phyloP scores from a whole-genome alignment of 1,140 invertebrate genomes.

The Neoseiulus cucumeris region DNA sequence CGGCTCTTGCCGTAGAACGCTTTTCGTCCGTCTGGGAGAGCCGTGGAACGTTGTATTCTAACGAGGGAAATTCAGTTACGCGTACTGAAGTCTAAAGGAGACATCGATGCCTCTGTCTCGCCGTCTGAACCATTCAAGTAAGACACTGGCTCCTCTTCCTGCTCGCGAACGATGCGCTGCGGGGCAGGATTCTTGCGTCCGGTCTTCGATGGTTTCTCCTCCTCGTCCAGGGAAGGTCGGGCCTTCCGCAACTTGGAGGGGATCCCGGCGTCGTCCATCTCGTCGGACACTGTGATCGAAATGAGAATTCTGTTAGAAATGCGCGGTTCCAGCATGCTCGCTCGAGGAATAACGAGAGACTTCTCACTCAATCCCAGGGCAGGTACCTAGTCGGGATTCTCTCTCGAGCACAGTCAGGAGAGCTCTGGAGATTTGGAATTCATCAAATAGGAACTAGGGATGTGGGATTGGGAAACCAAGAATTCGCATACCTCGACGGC shows the following conservation, averaged over 20 bases:
- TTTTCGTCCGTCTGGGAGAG: neutral
- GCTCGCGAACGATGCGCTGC: neutral
- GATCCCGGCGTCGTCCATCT: too few relatives aligned
- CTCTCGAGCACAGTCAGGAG: too few relatives aligned
- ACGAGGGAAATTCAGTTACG: neutral
- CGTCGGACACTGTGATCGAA: too few relatives aligned
- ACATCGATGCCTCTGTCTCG: slow-evolving; percentile 3
- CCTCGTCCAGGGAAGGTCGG: neutral
- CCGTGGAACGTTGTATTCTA: neutral
- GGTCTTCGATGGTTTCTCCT: neutral
- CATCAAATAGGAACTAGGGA: too few relatives aligned
- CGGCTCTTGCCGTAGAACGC: neutral
- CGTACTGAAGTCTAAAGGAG: slow-evolving; percentile 5
- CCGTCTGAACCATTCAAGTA: neutral
- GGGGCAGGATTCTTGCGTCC: slow-evolving; percentile 7
- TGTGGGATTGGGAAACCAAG: too few relatives aligned
- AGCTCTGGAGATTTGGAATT: too few relatives aligned
- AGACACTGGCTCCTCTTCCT: neutral
- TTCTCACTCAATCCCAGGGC: too few relatives aligned
- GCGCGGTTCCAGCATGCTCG: too few relatives aligned
- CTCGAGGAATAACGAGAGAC: too few relatives aligned
- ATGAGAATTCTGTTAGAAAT: too few relatives aligned
- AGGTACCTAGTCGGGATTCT: too few relatives aligned
- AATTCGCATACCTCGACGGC: neutral
- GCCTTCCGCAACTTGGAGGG: too few relatives aligned